phyloP scores from a whole-genome alignment of 2,888 invertebrate species.

The Spialia ferax region DNA sequence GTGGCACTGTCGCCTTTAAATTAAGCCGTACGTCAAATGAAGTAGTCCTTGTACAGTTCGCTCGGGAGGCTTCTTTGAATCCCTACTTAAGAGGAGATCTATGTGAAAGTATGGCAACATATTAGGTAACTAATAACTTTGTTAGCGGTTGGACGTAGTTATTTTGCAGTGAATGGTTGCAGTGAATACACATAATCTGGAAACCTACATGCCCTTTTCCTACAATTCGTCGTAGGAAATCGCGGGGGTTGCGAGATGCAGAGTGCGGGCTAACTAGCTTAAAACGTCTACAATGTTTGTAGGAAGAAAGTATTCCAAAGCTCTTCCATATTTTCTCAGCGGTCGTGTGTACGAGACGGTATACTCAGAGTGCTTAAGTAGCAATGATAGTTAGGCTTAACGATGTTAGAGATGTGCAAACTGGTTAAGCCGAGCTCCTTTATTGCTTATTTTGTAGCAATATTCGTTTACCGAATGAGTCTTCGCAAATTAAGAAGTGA shows the following conservation, averaged over 20 bases:
- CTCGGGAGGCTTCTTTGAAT: too few relatives aligned
- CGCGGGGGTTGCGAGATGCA: neutral
- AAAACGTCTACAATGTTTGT: neutral
- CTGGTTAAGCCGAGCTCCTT: constrained; percentile 72
- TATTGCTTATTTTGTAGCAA: constrained; percentile 76
- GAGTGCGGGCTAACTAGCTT: neutral
- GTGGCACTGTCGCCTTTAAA: neutral
- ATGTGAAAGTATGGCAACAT: too few relatives aligned
- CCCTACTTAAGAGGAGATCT: too few relatives aligned
- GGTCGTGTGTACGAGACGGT: constrained; percentile 24
- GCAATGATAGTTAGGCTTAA: constrained; percentile 80
- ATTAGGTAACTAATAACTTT: too few relatives aligned
- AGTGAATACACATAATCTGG: too few relatives aligned
- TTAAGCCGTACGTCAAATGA: neutral
- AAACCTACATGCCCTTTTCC: too few relatives aligned
- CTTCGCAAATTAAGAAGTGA: constrained; percentile 74
- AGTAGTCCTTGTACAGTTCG: too few relatives aligned
- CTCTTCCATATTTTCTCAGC: neutral
- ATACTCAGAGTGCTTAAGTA: constrained; percentile 59
- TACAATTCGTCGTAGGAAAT: too few relatives aligned
- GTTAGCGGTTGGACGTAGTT: too few relatives aligned
- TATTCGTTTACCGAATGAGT: constrained; percentile 69
- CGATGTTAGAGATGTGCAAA: constrained; percentile 76
- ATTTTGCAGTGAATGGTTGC: too few relatives aligned
- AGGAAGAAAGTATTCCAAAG: neutral